phyloP scores from a whole-genome alignment of 2,797 vertebrate species.

The Falco rusticolus region DNA sequence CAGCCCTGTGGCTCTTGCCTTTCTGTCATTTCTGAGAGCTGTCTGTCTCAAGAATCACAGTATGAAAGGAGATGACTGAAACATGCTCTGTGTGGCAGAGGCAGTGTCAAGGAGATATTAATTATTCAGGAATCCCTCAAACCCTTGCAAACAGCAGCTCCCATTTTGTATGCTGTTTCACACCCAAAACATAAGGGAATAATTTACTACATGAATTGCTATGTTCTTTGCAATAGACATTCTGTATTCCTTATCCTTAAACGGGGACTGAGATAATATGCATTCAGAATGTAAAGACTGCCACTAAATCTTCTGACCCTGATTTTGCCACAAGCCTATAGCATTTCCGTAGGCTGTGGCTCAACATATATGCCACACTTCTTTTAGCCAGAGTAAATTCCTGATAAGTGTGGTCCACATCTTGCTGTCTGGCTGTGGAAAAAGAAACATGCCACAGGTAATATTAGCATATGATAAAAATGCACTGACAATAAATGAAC shows the following conservation, averaged over 20 bases:
- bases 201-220: background rate
- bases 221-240: background rate
- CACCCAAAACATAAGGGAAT: background rate
- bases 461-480: background rate
- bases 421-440: background rate
- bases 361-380: background rate
- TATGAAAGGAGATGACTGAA: background rate
- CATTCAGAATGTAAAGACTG: background rate
- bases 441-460: background rate
- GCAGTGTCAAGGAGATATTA: background rate
- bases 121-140: background rate
- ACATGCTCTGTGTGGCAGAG: background rate
- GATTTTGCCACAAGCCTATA: background rate
- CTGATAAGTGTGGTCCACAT: background rate
- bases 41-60: background rate
- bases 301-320: background rate
- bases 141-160: background rate
- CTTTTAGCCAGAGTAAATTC: background rate
- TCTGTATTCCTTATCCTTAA: background rate
- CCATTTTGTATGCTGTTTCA: background rate
- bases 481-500: background rate
- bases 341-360: background rate
- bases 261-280: background rate
- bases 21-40: background rate
- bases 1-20: background rate